These are phyloP conservation scores for Aradophagus sp. DNA, from an alignment of 1,140 invertebrate species.

Conservation along the genomic window DNA sequence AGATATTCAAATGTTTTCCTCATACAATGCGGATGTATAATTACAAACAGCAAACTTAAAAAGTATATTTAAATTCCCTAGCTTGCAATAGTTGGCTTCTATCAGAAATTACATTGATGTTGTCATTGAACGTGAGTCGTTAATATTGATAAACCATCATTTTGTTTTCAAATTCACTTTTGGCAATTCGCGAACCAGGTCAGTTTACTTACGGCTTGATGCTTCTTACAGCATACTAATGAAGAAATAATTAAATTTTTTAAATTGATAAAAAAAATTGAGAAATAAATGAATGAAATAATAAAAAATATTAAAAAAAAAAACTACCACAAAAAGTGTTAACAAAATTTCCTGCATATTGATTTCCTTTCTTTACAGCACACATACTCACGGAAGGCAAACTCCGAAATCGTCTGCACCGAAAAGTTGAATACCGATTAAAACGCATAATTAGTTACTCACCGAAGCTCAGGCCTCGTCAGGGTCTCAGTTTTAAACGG, in stretches of 20 bases:
- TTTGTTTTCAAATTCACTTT: slow-evolving; percentile 37
- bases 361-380: slow-evolving; percentile 58
- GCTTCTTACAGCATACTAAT: slow-evolving; percentile 64
- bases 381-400: slow-evolving; percentile 70
- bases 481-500: slow-evolving; percentile 61
- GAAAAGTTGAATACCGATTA: slow-evolving; percentile 48
- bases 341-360: too few species aligned
- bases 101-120: too few species aligned
- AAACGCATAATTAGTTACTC: slow-evolving; percentile 69
- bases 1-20: too few species aligned
- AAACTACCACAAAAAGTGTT: too few species aligned
- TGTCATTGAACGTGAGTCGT: too few species aligned
- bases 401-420: slow-evolving; percentile 47
- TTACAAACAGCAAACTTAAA: too few species aligned
- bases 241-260: too few species aligned
- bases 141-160: slow-evolving; percentile 3
- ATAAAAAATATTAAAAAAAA: too few species aligned
- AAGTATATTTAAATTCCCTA: too few species aligned
- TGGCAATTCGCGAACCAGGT: slow-evolving; percentile 68
- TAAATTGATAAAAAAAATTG: slow-evolving; percentile 57
- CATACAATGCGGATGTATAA: too few species aligned
- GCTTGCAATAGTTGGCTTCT: too few species aligned
- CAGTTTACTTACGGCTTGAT: slow-evolving; percentile 70
- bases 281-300: not conserved
- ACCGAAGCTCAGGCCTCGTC: slow-evolving; percentile 67